These are phyloP conservation scores for Drosophila sp. DNA, from an alignment of 1,140 invertebrate genomes.

Conservation along the genomic window DNA sequence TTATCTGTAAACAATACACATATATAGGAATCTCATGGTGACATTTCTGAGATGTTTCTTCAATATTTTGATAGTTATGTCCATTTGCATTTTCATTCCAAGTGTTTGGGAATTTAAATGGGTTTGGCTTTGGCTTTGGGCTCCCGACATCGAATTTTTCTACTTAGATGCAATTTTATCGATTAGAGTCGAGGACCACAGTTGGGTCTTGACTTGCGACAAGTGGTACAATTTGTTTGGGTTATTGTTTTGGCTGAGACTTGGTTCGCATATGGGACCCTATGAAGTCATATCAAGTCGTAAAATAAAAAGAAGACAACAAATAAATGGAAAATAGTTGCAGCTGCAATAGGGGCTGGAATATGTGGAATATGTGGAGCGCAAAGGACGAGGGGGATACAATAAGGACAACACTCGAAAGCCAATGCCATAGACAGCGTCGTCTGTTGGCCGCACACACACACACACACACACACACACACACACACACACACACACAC, in stretches of 20 bases:
- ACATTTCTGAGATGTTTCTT: background rate
- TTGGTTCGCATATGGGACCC: constrained; percentile 21
- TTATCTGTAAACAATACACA: too few species aligned
- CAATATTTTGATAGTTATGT: constrained; percentile 7
- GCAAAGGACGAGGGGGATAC: background rate
- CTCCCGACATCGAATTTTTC: background rate
- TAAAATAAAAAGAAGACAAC: background rate
- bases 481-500: too few species aligned
- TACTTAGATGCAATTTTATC: constrained; percentile 5
- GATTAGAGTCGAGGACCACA: background rate
- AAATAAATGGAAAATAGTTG: background rate
- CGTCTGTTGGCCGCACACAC: constrained; percentile 22
- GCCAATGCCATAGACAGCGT: constrained; percentile 40
- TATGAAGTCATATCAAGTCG: constrained; percentile 1
- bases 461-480: too few species aligned
- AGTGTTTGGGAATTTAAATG: background rate
- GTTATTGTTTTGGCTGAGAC: constrained; percentile 47
- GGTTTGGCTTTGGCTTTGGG: background rate
- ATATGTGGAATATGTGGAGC: too few species aligned
- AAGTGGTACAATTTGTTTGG: constrained; percentile 74
- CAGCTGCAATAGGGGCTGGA: constrained; percentile 3
- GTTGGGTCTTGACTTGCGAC: constrained; percentile 43
- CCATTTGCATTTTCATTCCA: background rate
- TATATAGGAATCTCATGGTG: background rate
- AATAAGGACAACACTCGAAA: background rate